Conservation (phyloP, 2,113 vertebrate species). For the Chaetodon trifascialis region DNA sequence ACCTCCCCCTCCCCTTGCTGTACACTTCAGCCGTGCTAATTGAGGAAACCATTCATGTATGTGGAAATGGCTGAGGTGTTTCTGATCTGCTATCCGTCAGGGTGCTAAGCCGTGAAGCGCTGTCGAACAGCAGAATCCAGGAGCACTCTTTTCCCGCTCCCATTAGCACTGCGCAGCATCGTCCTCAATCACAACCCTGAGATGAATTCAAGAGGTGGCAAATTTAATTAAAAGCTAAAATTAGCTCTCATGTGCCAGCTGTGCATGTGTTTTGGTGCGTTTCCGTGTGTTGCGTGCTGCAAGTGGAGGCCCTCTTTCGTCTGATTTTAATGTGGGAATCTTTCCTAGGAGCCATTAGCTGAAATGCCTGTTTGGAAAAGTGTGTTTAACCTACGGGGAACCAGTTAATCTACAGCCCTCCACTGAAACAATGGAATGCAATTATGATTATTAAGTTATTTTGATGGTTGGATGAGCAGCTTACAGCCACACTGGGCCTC, state of each 20-base stretch:
- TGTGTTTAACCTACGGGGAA: constrained; percentile 42
- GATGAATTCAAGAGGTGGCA: constrained; percentile 40
- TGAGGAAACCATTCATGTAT: constrained; percentile 27
- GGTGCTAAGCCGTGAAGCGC: constrained; percentile 3
- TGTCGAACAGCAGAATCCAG: neutral
- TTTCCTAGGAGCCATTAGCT: constrained; percentile 50
- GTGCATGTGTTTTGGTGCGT: constrained; percentile 14
- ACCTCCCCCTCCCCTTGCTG: neutral
- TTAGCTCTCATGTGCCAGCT: constrained; percentile 29
- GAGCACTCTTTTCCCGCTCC: neutral
- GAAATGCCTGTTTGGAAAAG: constrained; percentile 21
- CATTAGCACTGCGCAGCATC: constrained; percentile 16
- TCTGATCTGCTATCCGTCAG: constrained; percentile 31
- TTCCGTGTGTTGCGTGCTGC: neutral
- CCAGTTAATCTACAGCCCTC: constrained; percentile 23
- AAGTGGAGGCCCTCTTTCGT: constrained; percentile 12
- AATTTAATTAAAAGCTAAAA: constrained; percentile 63
- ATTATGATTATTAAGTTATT: constrained; percentile 56
- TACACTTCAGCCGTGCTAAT: constrained; percentile 19
- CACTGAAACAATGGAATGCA: constrained; percentile 48
- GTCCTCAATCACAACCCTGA: constrained; percentile 51
- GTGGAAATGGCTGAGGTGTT: neutral
- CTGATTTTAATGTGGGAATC: constrained; percentile 17
- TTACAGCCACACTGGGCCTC: constrained; percentile 1
- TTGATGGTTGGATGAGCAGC: constrained; percentile 31